Evolutionary conservation across 2,888 invertebrate genomes (phyloP).

Genomic region (Drosophila phalerata): DNA sequence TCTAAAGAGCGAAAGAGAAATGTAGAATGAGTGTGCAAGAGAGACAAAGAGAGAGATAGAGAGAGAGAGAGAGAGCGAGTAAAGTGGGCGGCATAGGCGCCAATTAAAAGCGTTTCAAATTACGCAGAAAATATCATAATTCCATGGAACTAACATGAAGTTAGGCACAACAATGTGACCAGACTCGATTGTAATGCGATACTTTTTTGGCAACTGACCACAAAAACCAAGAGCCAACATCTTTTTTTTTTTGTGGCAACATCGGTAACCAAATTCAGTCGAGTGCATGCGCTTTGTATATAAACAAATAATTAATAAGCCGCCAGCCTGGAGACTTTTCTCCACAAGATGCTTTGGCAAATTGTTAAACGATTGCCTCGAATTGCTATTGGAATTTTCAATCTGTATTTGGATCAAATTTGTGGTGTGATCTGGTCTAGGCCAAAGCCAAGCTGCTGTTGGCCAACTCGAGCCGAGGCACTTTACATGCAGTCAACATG

Average conservation of each 20-base stretch:
- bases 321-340: slow-evolving; percentile 50
- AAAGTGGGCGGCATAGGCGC: slow-evolving; percentile 67
- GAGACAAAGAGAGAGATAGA: slow-evolving; percentile 6
- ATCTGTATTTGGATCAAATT: slow-evolving; percentile 7
- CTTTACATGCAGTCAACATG: slow-evolving; percentile 76
- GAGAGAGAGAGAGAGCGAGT: slow-evolving; percentile 3
- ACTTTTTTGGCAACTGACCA: slow-evolving; percentile 57
- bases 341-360: slow-evolving; percentile 14
- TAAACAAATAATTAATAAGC: slow-evolving; percentile 72
- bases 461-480: slow-evolving; percentile 16
- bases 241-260: slow-evolving; percentile 11
- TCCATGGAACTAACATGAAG: slow-evolving; percentile 77
- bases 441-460: slow-evolving; percentile 23
- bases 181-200: slow-evolving; percentile 68
- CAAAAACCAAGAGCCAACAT: slow-evolving; percentile 25
- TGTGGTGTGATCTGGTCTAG: slow-evolving; percentile 18
- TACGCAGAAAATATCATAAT: slow-evolving; percentile 80
- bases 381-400: slow-evolving; percentile 27
- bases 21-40: not conserved
- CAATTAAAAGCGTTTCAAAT: slow-evolving; percentile 79
- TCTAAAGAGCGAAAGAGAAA: not conserved
- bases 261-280: slow-evolving; percentile 60
- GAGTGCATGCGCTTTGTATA: slow-evolving; percentile 74
- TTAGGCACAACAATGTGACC: slow-evolving; percentile 57
- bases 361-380: slow-evolving; percentile 22